Evolutionary conservation across 1,140 invertebrate genomes (phyloP).

Genomic region (Drosophila bifasciata): DNA sequence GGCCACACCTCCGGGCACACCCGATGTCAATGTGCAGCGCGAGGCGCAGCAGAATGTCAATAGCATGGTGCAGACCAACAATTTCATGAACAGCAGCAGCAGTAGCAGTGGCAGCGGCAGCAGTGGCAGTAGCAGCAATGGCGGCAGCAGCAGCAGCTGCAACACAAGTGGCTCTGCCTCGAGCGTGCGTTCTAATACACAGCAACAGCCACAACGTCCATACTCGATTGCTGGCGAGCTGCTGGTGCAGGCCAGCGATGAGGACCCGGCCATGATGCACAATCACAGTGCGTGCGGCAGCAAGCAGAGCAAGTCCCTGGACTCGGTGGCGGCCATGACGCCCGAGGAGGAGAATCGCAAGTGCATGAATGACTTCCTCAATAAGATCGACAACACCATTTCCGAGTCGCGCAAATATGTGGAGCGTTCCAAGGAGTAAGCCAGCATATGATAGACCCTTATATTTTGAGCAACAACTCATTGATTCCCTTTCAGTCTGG

Average conservation of each 20-base stretch:
- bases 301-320: conserved; percentile 83
- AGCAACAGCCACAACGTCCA: conserved; percentile 57
- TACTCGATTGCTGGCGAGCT: conserved; percentile 85
- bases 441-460: conserved; percentile 72
- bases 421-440: conserved; percentile 91
- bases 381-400: conserved; percentile 93
- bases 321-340: conserved; percentile 85
- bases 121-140: conserved; percentile 56
- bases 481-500: conserved; percentile 49
- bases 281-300: conserved; percentile 59
- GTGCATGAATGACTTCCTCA: conserved; percentile 92
- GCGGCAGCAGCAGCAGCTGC: conserved; percentile 62
- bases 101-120: conserved; percentile 64
- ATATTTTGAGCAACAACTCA: neutral
- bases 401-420: conserved; percentile 93
- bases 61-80: conserved; percentile 52
- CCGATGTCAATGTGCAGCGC: conserved; percentile 65
- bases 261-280: conserved; percentile 62
- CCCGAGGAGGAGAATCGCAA: conserved; percentile 88
- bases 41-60: conserved; percentile 68
- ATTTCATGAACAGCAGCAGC: conserved; percentile 55
- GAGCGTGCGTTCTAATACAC: conserved; percentile 39
- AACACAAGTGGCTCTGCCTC: conserved; percentile 51
- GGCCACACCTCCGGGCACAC: conserved; percentile 61
- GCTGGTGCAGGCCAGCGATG: conserved; percentile 61